Conservation (phyloP, 2,113 vertebrate species). For the Crotalus helleri region DNA sequence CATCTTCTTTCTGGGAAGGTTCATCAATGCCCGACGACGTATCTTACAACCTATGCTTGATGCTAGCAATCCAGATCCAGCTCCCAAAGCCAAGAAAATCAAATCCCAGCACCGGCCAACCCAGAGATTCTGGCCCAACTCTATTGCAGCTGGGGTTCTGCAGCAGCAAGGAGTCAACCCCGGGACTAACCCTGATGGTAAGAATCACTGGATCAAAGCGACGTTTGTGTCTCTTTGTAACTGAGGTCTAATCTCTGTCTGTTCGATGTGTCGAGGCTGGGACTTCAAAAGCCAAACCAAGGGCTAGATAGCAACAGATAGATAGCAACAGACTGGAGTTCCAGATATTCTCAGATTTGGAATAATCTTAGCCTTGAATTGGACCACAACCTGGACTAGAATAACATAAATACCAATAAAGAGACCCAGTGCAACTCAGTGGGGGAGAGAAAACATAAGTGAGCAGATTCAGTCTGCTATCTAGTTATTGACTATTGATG, state of each 20-base stretch:
- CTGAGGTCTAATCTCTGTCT: not conserved
- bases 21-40: slow-evolving; percentile 94
- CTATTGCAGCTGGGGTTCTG: slow-evolving; percentile 91
- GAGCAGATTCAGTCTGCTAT: not conserved
- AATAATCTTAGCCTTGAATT: not conserved
- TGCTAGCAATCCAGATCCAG: slow-evolving; percentile 96
- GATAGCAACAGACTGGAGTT: no score
- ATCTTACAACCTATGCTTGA: slow-evolving; percentile 98
- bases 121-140: slow-evolving; percentile 98
- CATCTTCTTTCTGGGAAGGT: slow-evolving; percentile 66
- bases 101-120: slow-evolving; percentile 98
- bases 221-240: not conserved
- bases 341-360: not conserved
- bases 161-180: slow-evolving; percentile 85
- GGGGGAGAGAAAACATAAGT: not conserved
- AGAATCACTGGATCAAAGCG: slow-evolving; percentile 30
- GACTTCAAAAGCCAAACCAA: not conserved
- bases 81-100: slow-evolving; percentile 98
- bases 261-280: not conserved
- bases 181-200: slow-evolving; percentile 87
- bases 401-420: not conserved
- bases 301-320: no score
- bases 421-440: not conserved
- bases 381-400: not conserved
- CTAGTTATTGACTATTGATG: not conserved